Evolutionary conservation across 2,888 invertebrate species (phyloP).

Genomic region (Yponomeuta plumbellus): DNA sequence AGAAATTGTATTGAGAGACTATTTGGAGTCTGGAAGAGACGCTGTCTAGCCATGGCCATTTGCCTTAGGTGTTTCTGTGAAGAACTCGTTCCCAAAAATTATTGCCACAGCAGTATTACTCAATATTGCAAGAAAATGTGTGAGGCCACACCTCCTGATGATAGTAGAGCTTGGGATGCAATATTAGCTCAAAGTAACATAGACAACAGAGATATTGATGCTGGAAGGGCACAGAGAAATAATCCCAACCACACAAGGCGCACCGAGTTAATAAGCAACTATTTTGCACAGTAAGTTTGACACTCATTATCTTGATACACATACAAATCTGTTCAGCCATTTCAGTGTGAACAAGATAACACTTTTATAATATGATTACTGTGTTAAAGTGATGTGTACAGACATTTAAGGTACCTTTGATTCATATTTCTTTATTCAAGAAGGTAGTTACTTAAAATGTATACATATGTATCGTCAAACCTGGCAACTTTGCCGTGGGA

Average conservation of each 20-base stretch:
- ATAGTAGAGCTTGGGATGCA: constrained; percentile 18
- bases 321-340: background rate
- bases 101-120: constrained; percentile 19
- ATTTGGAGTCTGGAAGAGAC: constrained; percentile 23
- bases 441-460: too few species aligned
- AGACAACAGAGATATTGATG: constrained; percentile 1
- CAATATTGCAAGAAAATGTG: constrained; percentile 18
- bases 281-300: constrained; percentile 11
- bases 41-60: too few species aligned
- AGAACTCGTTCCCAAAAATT: too few species aligned
- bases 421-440: too few species aligned
- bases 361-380: too few species aligned
- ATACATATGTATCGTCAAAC: too few species aligned
- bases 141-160: constrained; percentile 17
- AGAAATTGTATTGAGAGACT: constrained; percentile 19
- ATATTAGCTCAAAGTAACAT: constrained; percentile 18
- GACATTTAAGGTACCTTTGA: too few species aligned
- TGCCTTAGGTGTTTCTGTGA: too few species aligned
- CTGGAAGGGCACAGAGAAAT: constrained; percentile 3
- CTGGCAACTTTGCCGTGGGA: too few species aligned
- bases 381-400: too few species aligned
- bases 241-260: constrained; percentile 11
- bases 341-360: too few species aligned
- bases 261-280: constrained; percentile 1
- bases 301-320: background rate